phyloP scores from a whole-genome alignment of 2,888 invertebrate species.

The Ormia ochracea region DNA sequence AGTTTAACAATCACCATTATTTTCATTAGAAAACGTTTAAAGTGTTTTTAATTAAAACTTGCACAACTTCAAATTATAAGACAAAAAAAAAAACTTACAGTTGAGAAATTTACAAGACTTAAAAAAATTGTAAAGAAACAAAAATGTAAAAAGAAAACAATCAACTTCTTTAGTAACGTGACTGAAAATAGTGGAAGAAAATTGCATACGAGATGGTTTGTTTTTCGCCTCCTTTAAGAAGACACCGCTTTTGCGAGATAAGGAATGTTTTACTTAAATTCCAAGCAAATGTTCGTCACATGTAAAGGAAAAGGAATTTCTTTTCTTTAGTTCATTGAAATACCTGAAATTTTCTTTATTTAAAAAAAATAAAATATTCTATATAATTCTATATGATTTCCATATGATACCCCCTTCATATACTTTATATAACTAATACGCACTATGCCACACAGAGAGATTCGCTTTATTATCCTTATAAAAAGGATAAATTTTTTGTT shows the following conservation, averaged over 20 bases:
- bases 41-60: constrained; percentile 54
- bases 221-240: background rate
- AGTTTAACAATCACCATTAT: constrained; percentile 35
- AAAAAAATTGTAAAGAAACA: background rate
- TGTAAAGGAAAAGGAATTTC: no score
- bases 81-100: constrained; percentile 7
- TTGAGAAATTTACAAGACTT: constrained; percentile 24
- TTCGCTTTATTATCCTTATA: no score
- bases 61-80: constrained; percentile 19
- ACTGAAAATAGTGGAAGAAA: constrained; percentile 53
- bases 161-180: constrained; percentile 1
- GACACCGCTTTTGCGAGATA: background rate
- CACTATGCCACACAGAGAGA: no score
- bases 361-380: no score
- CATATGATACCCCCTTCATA: no score
- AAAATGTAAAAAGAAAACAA: constrained; percentile 9
- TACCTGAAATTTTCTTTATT: no score
- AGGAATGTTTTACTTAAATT: constrained; percentile 3
- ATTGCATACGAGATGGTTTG: constrained; percentile 45
- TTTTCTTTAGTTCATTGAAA: no score
- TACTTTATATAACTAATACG: no score
- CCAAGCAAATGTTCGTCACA: no score
- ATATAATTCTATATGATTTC: no score
- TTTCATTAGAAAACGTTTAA: constrained; percentile 29
- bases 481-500: no score